Evolutionary conservation across 2,113 vertebrate genomes (phyloP).

Genomic region (Scytalopus superciliaris): DNA sequence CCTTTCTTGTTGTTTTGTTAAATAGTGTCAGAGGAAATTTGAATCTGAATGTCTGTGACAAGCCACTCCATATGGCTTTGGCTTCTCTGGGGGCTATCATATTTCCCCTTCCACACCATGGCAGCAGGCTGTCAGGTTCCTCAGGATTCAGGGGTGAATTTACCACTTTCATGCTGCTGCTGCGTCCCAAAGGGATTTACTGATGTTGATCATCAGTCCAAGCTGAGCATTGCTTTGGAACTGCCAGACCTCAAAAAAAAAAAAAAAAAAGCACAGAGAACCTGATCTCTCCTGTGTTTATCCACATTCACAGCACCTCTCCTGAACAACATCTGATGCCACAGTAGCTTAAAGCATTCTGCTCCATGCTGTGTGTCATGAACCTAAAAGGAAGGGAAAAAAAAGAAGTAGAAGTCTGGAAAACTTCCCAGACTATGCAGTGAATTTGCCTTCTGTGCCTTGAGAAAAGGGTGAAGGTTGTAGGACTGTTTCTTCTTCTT

Average conservation of each 20-base stretch:
- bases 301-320: neutral
- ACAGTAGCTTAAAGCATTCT: neutral
- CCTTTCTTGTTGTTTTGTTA: neutral
- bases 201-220: neutral
- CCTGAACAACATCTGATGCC: neutral
- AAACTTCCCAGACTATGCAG: neutral
- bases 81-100: neutral
- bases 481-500: neutral
- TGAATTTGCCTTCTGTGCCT: neutral
- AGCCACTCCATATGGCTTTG: neutral
- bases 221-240: neutral
- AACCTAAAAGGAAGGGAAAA: neutral
- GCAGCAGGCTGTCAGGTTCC: neutral
- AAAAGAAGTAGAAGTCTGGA: neutral
- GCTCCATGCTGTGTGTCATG: neutral
- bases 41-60: neutral
- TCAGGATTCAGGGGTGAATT: neutral
- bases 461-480: neutral
- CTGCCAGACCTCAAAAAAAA: neutral
- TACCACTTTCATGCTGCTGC: neutral
- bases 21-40: neutral
- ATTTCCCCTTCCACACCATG: neutral
- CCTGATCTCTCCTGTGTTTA: neutral
- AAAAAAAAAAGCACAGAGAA: neutral
- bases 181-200: neutral